Evolutionary conservation across 2,888 invertebrate genomes (phyloP), one percentile per base, ranked within the genome.

Genomic region (Colostygia pectinataria): DNA sequence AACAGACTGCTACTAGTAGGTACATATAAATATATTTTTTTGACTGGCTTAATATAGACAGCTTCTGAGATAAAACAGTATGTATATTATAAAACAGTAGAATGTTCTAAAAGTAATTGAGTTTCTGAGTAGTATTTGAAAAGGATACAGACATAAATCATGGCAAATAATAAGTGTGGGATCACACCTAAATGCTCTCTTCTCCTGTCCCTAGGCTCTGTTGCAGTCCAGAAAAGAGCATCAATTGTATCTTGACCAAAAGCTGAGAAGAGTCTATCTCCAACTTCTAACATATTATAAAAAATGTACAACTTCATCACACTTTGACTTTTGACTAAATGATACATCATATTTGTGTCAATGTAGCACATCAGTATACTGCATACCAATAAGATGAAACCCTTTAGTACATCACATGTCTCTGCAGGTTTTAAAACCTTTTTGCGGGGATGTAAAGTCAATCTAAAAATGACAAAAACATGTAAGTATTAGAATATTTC

Each of bases 231-330:
- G 75, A 99, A 97, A 32, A 99, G 87, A 1, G 99, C 97, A 91
- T 99, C 99, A 56, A 99, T 95, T 5, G 98, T 97, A 76, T 99
- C 99, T 88, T 99, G 98, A 0, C 99, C 99, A 87, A 98, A 98
- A 23, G 98, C 97, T 47, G 98, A 98, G 74, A 99, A 95, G 59
- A 99, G 87, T 57, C 98, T 92, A 86, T 99, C 99, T 8, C 98
- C 98, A 39, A 98, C 98, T 91, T 99, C 99, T 51, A 99, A 89
- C 98, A 99, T 99, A 80, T 99, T 99, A 83, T 98, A 99, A 90
- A 99, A 99, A 77, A 99, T 98, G 77, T 99, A 99, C 61, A 99
- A 90, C 77, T 99, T 99, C 83, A 99, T 99, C 55, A 99, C 98
- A 60, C 99, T 98, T 77, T 99, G 99, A 69, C 98, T 98, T 79